These are phyloP conservation scores for Phoxinus phoxinus DNA, from an alignment of 2,113 vertebrate species.

Conservation along the genomic window DNA sequence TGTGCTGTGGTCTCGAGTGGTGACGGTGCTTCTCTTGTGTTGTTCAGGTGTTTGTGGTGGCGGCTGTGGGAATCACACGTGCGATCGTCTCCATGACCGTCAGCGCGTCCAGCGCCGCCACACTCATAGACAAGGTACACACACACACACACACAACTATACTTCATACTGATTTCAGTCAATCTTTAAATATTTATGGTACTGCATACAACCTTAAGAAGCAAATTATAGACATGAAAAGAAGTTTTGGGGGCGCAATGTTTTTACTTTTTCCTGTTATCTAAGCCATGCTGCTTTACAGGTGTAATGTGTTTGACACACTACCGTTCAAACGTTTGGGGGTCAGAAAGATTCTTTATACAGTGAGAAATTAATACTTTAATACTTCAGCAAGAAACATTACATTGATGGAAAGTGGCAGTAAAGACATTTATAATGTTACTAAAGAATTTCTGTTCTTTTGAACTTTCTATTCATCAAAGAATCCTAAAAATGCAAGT, in stretches of 20 bases:
- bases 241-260: no score
- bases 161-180: background rate
- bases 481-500: background rate
- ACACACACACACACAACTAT: background rate
- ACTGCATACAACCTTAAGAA: no score
- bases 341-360: background rate
- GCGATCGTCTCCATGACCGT: constrained; percentile 98
- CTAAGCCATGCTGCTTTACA: background rate
- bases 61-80: constrained; percentile 92
- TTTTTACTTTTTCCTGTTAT: background rate
- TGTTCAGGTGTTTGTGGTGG: constrained; percentile 93
- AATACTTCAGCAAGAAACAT: no score
- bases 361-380: background rate
- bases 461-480: background rate
- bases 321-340: background rate
- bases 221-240: no score
- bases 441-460: background rate
- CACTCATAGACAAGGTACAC: constrained; percentile 92
- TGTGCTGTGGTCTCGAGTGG: constrained; percentile 12
- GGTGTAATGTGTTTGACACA: background rate
- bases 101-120: constrained; percentile 90
- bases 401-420: background rate
- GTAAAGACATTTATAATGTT: background rate
- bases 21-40: background rate
- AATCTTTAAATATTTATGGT: no score